Evolutionary conservation across 1,140 invertebrate species (phyloP).

Genomic region (Macrosteles quadrilineatus): DNA sequence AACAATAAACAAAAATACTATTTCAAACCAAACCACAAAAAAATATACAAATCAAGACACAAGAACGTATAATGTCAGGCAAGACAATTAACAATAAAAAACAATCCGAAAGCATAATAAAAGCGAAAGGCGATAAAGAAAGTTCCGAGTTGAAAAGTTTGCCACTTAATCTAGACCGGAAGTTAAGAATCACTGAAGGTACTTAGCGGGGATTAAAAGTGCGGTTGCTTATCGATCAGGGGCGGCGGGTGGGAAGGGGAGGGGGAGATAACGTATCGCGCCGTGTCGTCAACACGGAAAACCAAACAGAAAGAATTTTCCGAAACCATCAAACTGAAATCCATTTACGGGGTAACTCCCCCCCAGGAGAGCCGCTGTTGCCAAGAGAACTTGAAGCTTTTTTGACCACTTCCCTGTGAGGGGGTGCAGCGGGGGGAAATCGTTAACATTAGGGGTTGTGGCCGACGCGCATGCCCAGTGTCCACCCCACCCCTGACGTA

Average conservation of each 20-base stretch:
- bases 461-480: conserved; percentile 5
- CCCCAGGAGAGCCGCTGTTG: conserved; percentile 14
- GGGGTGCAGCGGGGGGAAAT: conserved; percentile 19
- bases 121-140: conserved; percentile 4
- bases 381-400: conserved; percentile 22
- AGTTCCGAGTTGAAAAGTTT: conserved; percentile 15
- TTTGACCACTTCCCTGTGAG: conserved; percentile 16
- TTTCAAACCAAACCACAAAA: no score
- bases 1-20: no score
- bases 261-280: conserved; percentile 11
- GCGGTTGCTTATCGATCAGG: background rate
- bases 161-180: background rate
- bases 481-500: background rate
- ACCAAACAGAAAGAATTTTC: conserved; percentile 24
- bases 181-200: conserved; percentile 16
- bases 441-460: conserved; percentile 24
- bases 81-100: no score
- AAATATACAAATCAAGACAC: no score
- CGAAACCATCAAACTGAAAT: conserved; percentile 31
- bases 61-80: no score
- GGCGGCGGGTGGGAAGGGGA: background rate
- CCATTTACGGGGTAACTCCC: conserved; percentile 14
- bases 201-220: conserved; percentile 12
- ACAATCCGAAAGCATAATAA: background rate
- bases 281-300: background rate